Evolutionary conservation across 2,888 invertebrate genomes (phyloP).

Genomic region (Hoplodrina blanda): DNA sequence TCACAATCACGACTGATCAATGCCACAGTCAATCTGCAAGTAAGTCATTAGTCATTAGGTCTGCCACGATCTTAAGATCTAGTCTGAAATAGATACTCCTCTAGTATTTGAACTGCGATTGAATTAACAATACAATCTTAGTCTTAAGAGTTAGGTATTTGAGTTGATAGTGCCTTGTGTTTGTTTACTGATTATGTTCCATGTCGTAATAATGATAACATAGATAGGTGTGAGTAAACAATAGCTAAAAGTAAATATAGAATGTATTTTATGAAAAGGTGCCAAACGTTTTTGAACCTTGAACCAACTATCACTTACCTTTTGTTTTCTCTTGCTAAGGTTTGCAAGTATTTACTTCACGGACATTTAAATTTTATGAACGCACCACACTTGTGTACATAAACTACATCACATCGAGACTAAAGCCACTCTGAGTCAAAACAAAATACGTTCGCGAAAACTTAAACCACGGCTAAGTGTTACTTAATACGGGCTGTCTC

Average conservation of each 20-base stretch:
- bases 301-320: background rate
- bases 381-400: background rate
- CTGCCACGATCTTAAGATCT: background rate
- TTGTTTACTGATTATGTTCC: background rate
- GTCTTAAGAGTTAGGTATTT: background rate
- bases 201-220: background rate
- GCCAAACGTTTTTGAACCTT: too few species aligned
- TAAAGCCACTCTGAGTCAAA: constrained; percentile 10
- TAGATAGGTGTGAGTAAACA: background rate
- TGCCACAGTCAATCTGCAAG: constrained; percentile 6
- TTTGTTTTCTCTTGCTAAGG: background rate
- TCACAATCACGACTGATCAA: constrained; percentile 20
- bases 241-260: background rate
- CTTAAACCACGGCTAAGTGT: constrained; percentile 10
- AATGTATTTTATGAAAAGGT: too few species aligned
- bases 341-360: background rate
- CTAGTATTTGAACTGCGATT: constrained; percentile 30
- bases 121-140: constrained; percentile 7
- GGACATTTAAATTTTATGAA: background rate
- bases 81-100: background rate
- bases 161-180: background rate
- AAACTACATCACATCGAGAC: background rate
- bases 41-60: constrained; percentile 3
- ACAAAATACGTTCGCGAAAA: constrained; percentile 10
- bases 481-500: background rate